These are phyloP conservation scores for Andrena minutula DNA, from an alignment of 2,888 invertebrate genomes.

Conservation along the genomic window DNA sequence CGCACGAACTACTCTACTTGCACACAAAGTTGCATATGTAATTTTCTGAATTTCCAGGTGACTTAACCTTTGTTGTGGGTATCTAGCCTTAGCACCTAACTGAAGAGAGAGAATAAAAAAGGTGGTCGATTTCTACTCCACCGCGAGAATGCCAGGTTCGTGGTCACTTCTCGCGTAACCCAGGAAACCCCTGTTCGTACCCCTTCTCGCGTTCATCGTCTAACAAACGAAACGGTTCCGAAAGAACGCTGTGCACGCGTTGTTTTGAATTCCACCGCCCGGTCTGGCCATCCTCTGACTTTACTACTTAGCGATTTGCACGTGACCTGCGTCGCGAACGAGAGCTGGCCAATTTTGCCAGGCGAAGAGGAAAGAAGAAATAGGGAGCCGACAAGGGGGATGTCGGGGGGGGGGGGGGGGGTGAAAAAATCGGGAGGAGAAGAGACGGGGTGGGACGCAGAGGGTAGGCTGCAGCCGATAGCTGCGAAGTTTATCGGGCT, in stretches of 20 bases:
- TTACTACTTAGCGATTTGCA: conserved; percentile 67
- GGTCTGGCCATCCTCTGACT: conserved; percentile 41
- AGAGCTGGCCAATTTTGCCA: conserved; percentile 43
- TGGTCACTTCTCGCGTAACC: neutral
- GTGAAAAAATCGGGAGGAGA: conserved; percentile 28
- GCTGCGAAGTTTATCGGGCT: conserved; percentile 64
- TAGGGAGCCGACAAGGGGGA: neutral
- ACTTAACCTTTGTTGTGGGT: no score
- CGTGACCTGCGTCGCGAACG: conserved; percentile 67
- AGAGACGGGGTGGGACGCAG: conserved; percentile 3
- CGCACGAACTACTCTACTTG: no score
- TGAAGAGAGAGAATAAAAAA: neutral
- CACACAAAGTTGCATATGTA: no score
- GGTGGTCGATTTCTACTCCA: neutral
- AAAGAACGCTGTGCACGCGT: conserved; percentile 3
- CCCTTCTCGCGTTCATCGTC: neutral
- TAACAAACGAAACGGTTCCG: neutral
- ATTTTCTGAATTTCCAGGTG: no score
- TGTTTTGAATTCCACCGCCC: conserved; percentile 21
- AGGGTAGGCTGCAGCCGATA: conserved; percentile 46
- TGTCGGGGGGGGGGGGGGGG: neutral
- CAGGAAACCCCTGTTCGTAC: neutral
- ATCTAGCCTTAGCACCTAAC: neutral
- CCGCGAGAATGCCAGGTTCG: neutral
- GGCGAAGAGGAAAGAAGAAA: conserved; percentile 34